Evolutionary conservation across 1,140 invertebrate genomes (phyloP), one percentile per base, ranked within the genome.

Genomic region (Aethina tumida): DNA sequence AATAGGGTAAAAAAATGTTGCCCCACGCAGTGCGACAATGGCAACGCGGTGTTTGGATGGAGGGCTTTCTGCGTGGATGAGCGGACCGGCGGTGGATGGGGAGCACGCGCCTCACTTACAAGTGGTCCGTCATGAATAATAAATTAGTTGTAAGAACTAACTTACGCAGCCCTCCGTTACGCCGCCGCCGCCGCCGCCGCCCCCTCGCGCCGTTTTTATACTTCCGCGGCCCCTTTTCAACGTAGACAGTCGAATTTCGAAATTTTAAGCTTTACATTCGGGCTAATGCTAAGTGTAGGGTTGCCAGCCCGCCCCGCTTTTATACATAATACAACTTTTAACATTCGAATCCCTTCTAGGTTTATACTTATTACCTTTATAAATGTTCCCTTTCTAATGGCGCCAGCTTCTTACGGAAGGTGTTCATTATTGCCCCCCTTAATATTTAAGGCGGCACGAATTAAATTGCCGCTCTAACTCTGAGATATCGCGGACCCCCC

Each of bases 101-200:
- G 14, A 29, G 33, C 46, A 38, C 41, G 39, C 41, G 43, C 30
- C 37, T 37, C 29, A 52, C 47, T 50, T 54, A 56, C 55, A 55
- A 55, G 55, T 53, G 54, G 49, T 53, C 47, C 48, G 47, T 28
- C 27, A 26, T 52, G 47, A 50, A 52, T 52, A 39, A 52, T 52
- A 45, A 52, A 52, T 47, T 44, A 52, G 24, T 39, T 44, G 47
- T 50, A 50, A 52, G 50, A 58, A 58, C 50, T 55, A 56, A 59
- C 56, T 59, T 56, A 52, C 44, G 49, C 52, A 52, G 43, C 49
- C 42, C 47, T 41, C 38, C 24, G n/a, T n/a, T n/a, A n/a, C n/a
- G n/a, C n/a, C n/a, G n/a, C n/a, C n/a, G n/a, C n/a, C n/a, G n/a
- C n/a, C n/a, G n/a, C n/a, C 44, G 49, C 52, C 50, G 43, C 49